A percentile compares a stretch with the other conserved stretches of the same genome.
These are phyloP conservation scores for Halcyon senegalensis DNA, from an alignment of 2,113 vertebrate species.

Conservation along the genomic window DNA sequence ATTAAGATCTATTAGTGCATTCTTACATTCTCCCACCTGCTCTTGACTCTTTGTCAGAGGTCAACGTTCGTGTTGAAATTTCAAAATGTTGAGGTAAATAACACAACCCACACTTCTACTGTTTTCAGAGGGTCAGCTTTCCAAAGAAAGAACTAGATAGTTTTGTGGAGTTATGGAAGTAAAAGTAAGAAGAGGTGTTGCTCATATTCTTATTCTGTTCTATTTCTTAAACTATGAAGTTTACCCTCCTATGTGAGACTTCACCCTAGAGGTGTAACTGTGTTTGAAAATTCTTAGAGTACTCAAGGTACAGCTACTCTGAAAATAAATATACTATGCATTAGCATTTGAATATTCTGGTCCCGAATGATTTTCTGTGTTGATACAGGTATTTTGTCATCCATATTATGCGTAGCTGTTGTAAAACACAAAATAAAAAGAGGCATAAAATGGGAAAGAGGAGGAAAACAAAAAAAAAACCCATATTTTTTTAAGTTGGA, in stretches of 20 bases:
- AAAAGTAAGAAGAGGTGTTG: background rate
- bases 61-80: background rate
- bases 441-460: background rate
- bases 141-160: background rate
- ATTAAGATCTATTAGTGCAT: background rate
- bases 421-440: background rate
- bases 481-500: background rate
- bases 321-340: background rate
- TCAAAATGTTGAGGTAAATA: conserved; percentile 26
- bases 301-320: background rate
- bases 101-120: conserved; percentile 3
- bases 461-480: background rate
- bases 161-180: background rate
- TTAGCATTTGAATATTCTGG: background rate
- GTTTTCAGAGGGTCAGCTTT: background rate
- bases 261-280: background rate
- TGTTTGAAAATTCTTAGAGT: background rate
- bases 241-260: background rate
- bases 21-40: background rate
- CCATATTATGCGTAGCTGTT: background rate
- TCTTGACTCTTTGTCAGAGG: background rate
- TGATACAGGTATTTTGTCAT: background rate
- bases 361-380: background rate
- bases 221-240: background rate
- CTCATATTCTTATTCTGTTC: background rate